Conservation (phyloP, 2,113 vertebrate genomes). For the Gobius niger region DNA sequence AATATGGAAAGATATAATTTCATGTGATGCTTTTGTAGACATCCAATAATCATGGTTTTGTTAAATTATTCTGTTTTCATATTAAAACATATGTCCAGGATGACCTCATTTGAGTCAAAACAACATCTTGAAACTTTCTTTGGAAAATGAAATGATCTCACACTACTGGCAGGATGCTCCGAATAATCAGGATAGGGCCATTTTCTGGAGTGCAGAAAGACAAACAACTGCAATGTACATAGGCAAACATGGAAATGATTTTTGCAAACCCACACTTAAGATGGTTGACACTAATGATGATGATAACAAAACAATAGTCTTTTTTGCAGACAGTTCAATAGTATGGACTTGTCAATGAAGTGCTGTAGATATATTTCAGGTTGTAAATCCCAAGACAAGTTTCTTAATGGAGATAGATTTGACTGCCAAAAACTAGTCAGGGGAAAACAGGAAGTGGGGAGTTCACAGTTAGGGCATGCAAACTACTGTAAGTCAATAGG, state of each 20-base stretch:
- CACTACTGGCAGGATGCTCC: constrained; percentile 40
- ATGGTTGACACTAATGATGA: constrained; percentile 9
- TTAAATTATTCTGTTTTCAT: constrained; percentile 31
- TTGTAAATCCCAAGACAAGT: constrained; percentile 60
- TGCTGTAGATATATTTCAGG: constrained; percentile 40
- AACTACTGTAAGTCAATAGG: constrained; percentile 85
- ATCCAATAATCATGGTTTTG: neutral
- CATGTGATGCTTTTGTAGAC: constrained; percentile 13
- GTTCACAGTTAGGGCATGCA: constrained; percentile 78
- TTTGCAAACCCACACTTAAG: constrained; percentile 16
- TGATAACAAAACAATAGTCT: constrained; percentile 23
- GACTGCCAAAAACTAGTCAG: constrained; percentile 63
- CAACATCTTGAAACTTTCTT: constrained; percentile 59
- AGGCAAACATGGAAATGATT: constrained; percentile 23
- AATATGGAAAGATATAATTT: constrained; percentile 9
- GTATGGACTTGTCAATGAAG: constrained; percentile 30
- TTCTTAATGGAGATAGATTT: constrained; percentile 73
- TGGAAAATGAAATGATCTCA: constrained; percentile 55
- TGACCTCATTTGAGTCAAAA: constrained; percentile 50
- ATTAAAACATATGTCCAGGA: constrained; percentile 22
- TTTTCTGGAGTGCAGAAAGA: constrained; percentile 45
- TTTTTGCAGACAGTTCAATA: constrained; percentile 5
- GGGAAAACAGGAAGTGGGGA: constrained; percentile 79
- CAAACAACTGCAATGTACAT: constrained; percentile 37
- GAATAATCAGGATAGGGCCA: constrained; percentile 26